phyloP scores from a whole-genome alignment of 2,797 vertebrate genomes.

The Selene dorsalis region DNA sequence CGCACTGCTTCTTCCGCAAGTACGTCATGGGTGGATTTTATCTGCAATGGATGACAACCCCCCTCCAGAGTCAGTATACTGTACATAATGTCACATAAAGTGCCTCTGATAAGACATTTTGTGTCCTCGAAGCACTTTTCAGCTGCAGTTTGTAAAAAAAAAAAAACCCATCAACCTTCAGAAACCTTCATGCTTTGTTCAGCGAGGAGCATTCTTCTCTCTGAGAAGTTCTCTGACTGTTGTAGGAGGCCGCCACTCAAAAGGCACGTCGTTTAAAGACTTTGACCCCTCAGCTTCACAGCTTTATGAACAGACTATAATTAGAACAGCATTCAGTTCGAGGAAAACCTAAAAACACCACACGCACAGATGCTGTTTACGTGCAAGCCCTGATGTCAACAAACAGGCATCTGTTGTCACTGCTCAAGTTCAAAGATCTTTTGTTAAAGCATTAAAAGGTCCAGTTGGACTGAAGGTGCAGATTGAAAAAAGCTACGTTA shows the following conservation, averaged over 20 bases:
- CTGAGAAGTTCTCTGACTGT: background rate
- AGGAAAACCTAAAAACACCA: slow-evolving; percentile 64
- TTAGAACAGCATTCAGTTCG: slow-evolving; percentile 63
- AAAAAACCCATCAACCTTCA: background rate
- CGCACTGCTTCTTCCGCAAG: slow-evolving; percentile 94
- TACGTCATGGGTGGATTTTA: slow-evolving; percentile 60
- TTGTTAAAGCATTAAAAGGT: background rate
- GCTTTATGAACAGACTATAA: slow-evolving; percentile 58
- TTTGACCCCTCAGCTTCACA: slow-evolving; percentile 42
- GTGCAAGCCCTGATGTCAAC: slow-evolving; percentile 33
- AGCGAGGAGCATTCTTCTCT: background rate
- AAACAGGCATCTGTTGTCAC: slow-evolving; percentile 29
- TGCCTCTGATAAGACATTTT: background rate
- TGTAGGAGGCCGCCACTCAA: slow-evolving; percentile 9
- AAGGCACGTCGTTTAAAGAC: slow-evolving; percentile 29
- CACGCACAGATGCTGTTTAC: slow-evolving; percentile 42
- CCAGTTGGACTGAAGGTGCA: background rate
- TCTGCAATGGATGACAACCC: too few relatives aligned
- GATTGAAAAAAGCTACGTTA: background rate
- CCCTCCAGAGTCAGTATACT: too few relatives aligned
- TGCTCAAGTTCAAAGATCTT: slow-evolving; percentile 31
- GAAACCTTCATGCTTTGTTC: background rate
- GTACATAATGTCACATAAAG: background rate
- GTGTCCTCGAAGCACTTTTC: background rate
- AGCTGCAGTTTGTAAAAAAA: background rate